phyloP scores from a whole-genome alignment of 2,797 vertebrate species.

The Chaenodraco wilsoni region DNA sequence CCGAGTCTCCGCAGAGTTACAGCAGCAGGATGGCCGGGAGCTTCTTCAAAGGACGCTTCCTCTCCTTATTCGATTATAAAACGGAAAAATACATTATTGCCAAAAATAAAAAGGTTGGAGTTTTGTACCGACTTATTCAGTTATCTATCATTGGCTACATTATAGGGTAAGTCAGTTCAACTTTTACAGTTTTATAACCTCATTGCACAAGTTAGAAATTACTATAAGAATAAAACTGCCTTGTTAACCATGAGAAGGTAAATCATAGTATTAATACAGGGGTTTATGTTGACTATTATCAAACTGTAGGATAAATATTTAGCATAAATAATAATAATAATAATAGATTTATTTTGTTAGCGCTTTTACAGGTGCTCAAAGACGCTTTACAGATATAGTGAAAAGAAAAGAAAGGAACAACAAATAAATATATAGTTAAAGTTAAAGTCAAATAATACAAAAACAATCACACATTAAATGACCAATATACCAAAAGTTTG shows the following conservation, averaged over 20 bases:
- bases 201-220: too few species aligned
- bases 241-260: neutral
- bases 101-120: conserved; percentile 92
- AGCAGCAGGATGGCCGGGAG: conserved; percentile 64
- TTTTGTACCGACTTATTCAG: conserved; percentile 90
- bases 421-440: too few species aligned
- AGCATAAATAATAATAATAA: too few species aligned
- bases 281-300: neutral
- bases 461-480: too few species aligned
- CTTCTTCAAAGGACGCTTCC: conserved; percentile 67
- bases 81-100: conserved; percentile 91
- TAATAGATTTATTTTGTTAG: too few species aligned
- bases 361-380: too few species aligned
- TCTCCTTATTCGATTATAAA: conserved; percentile 89
- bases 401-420: too few species aligned
- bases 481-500: neutral
- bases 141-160: conserved; percentile 87
- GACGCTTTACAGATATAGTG: too few species aligned
- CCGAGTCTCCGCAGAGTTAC: neutral
- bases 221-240: neutral
- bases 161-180: conserved; percentile 79
- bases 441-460: too few species aligned
- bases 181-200: neutral
- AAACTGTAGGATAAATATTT: neutral
- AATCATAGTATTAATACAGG: neutral